Percentiles rank a stretch among this genome's conserved stretches.
Conservation (phyloP, 2,797 vertebrate genomes). For the Antennarius maculatus region DNA sequence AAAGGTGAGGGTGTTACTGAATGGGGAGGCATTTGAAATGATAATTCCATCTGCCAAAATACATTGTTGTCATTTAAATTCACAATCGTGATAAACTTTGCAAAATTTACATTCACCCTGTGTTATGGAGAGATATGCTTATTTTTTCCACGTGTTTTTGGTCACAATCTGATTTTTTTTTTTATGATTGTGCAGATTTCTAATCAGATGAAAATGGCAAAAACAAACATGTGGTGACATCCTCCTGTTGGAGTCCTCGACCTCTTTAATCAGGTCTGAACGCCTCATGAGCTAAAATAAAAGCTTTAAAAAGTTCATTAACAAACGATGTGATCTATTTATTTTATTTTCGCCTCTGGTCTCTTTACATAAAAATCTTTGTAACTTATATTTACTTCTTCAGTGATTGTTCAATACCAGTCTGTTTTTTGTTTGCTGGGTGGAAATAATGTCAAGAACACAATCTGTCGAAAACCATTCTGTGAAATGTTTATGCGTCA, state of each 20-base stretch:
- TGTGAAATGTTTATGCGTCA: too few relatives aligned
- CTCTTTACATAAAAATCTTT: too few relatives aligned
- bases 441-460: too few relatives aligned
- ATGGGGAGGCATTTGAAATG: slow-evolving; percentile 73
- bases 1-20: slow-evolving; percentile 63
- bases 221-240: slow-evolving; percentile 24
- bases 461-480: too few relatives aligned
- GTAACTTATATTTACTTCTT: too few relatives aligned
- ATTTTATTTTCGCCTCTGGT: too few relatives aligned
- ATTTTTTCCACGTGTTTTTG: slow-evolving; percentile 34
- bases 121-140: slow-evolving; percentile 49
- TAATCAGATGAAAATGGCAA: slow-evolving; percentile 47
- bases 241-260: slow-evolving; percentile 19
- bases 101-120: slow-evolving; percentile 58
- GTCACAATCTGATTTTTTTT: slow-evolving; percentile 25
- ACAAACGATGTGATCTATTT: too few relatives aligned
- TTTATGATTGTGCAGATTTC: slow-evolving; percentile 24
- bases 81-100: slow-evolving; percentile 64
- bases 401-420: too few relatives aligned
- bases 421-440: too few relatives aligned
- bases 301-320: too few relatives aligned
- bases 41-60: slow-evolving; percentile 69
- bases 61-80: slow-evolving; percentile 72
- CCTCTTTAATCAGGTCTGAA: slow-evolving; percentile 14
- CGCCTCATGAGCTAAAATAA: slow-evolving; percentile 23